Evolutionary conservation across 2,888 invertebrate genomes (phyloP), one percentile per base, ranked within the genome.

Genomic region (Linyphia triangularis): DNA sequence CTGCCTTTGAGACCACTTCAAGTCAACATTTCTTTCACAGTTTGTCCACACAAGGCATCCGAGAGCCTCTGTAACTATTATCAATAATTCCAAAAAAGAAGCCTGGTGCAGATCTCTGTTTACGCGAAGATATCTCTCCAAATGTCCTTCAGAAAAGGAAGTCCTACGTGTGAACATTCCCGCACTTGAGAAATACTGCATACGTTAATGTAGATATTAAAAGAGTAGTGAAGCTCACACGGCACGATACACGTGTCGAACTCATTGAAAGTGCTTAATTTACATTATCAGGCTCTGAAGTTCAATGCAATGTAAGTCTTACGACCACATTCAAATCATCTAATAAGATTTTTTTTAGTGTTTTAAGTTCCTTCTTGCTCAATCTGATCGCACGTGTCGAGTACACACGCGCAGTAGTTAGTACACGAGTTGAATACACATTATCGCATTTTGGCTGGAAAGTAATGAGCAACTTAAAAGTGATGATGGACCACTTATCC

Each of bases 161-260:
- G 40, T 69, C 5, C 22, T 19, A 24, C 69, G 19, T 40, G 10
- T 10, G 73, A 13, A 16, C 13, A 24, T 73, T 73, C 73, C 73
- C 73, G 33, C 73, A 73, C 73, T 73, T 59, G 70, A 70, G 5
- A 72, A 73, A 73, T 22, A 73, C 26, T 72, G 57, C 72, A 24
- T 40, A 13, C 16, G 40, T 40, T 40, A 19, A 19, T 13, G 19
- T n/a, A 69, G 69, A 37, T 37, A n/a, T 51, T 40, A 13, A 22
- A 2, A 26, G 70, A 37, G 43, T 37, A n/a, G 22, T 37, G 37
- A 69, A 69, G 40, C 43, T 72, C 70, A 26, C 43, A 19, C 7
- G 7, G 28, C 22, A 37, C 59, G 2, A n/a, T 33, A 43, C 73
- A 73, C 73, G 59, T 73, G 73, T 22, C 59, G 2, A n/a, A 40